Evolutionary conservation across 2,888 invertebrate genomes (phyloP).

Genomic region (Ochropacha duplaris): DNA sequence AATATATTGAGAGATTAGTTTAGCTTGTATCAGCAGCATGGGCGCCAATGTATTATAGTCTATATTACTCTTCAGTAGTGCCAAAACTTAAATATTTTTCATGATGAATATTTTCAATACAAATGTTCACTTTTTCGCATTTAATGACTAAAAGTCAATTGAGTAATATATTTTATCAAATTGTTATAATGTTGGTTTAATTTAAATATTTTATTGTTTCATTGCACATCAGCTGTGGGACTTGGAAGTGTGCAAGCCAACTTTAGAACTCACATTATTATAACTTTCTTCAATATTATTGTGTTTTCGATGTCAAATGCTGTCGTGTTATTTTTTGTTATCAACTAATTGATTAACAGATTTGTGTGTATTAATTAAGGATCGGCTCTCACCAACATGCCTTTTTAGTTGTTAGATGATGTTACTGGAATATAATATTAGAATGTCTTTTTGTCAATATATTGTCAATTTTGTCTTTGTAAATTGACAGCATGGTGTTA

Average conservation of each 20-base stretch:
- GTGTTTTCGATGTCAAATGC: background rate
- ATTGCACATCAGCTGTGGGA: too few relatives aligned
- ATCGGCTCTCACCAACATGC: conserved; percentile 6
- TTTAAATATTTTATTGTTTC: too few relatives aligned
- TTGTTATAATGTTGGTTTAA: background rate
- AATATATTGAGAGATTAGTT: too few relatives aligned
- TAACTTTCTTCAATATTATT: background rate
- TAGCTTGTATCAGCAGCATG: too few relatives aligned
- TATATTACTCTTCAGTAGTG: background rate
- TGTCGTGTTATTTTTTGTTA: background rate
- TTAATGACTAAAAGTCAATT: background rate
- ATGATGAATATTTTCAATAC: background rate
- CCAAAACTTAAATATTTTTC: background rate
- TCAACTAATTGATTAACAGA: background rate
- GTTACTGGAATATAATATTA: background rate
- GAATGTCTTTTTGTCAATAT: background rate
- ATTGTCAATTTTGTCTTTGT: background rate
- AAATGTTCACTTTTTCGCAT: background rate
- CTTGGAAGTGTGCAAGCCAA: too few relatives aligned
- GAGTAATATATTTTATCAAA: background rate
- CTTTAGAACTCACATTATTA: too few relatives aligned
- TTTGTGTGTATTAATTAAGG: background rate
- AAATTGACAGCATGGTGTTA: background rate
- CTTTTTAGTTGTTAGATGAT: conserved; percentile 1
- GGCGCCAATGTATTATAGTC: background rate